Evolutionary conservation across 2,888 invertebrate genomes (phyloP), one percentile per base, ranked within the genome.

Genomic region (Leptarthrus brevirostris): DNA sequence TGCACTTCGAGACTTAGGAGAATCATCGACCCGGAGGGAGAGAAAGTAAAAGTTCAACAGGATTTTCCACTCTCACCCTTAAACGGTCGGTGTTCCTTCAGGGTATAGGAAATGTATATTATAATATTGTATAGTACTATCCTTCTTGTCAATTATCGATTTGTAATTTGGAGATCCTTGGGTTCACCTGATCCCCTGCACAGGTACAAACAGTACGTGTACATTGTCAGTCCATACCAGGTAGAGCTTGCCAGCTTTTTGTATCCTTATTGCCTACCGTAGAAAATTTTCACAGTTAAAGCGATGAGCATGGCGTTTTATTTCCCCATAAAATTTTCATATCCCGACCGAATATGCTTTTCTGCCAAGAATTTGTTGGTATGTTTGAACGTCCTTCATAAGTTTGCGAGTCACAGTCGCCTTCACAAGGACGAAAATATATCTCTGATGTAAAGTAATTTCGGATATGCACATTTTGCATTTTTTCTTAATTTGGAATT

Each of bases 71-170:
- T 47, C 40, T n/a, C n/a, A 1, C n/a, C 8, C n/a, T 40, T 40
- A 6, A 40, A 40, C 40, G 40, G 40, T 12, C 40, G 40, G 3
- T n/a, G 40, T 40, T 40, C 40, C 12, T 40, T 40, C 2, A 40
- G 3, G 30, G 0, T 14, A 56, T 5, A 1, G 22, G 20, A 10
- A 61, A 36, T 36, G 20, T 12, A 4, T 44, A n/a, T 40, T 24
- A 14, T 24, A 64, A 44, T 24, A 20, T n/a, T 44, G 20, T 44
- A 64, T 18, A 49, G 49, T 20, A 12, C 49, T 49, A 20, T 49
- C 20, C 26, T 64, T 47, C 64, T 47, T 47, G 64, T 64, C 40
- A 64, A 64, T 64, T 64, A 64, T 64, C 47, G 64, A 64, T 64
- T 64, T 44, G 47, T 47, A 64, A 64, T 64, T 64, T 44, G 22